These are phyloP conservation scores for Enteromius viviparus DNA, from an alignment of 2,797 vertebrate genomes.

Conservation along the genomic window DNA sequence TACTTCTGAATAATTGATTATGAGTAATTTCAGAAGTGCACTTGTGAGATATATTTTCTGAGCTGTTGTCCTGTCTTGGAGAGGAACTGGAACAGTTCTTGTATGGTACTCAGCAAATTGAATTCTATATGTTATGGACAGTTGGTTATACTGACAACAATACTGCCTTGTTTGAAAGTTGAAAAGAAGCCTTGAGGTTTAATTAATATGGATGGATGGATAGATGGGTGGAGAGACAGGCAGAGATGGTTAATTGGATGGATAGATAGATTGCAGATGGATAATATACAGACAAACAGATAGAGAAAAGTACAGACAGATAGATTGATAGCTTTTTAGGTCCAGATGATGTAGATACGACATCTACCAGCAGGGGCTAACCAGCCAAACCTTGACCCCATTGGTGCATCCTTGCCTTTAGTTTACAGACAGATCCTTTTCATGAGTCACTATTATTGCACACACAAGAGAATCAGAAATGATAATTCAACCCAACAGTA, in stretches of 20 bases:
- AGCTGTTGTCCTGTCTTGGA: not conserved
- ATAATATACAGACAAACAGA: too few relatives aligned
- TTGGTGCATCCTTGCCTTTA: not conserved
- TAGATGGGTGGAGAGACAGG: not conserved
- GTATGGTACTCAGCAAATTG: not conserved
- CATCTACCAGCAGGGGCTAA: not conserved
- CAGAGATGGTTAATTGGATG: not conserved
- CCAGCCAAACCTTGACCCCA: not conserved
- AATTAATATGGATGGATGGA: not conserved
- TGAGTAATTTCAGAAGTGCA: not conserved
- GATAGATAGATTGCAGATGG: too few relatives aligned
- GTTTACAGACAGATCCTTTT: not conserved
- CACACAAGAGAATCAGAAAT: not conserved
- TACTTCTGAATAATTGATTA: conserved; percentile 23
- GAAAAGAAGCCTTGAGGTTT: not conserved
- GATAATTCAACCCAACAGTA: not conserved
- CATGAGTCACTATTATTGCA: not conserved
- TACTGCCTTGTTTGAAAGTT: too few relatives aligned
- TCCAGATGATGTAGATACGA: not conserved
- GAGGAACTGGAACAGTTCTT: not conserved
- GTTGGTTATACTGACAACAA: not conserved
- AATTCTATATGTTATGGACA: not conserved
- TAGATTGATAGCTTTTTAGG: not conserved
- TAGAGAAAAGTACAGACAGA: too few relatives aligned
- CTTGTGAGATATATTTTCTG: not conserved